Evolutionary conservation across 2,797 vertebrate genomes (phyloP), one percentile per base, ranked within the genome.

Genomic region (Garrulus glandarius): DNA sequence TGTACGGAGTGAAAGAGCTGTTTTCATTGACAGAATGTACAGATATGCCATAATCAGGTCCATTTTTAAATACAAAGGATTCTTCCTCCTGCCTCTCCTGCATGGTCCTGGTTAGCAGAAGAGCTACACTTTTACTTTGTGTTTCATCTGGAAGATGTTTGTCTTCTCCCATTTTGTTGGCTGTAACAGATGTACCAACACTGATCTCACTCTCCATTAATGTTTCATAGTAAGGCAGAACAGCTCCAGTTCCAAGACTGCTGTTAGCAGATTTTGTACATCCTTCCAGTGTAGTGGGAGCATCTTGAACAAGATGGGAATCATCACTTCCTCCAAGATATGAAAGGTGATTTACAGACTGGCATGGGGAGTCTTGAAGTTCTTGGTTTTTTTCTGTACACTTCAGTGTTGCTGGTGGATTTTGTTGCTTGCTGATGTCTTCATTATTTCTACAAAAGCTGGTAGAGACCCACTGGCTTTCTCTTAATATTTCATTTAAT

Each of bases 151-250:
- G 39, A 77, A 55, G 15, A 32, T 52, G 15, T 27, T 83, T 13
- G 8, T 84, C 59, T 78, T 64, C 47, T 84, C 20, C 67, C 8
- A 2, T 55, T 74, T 46, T 83, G n/a, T 72, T 80, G 46, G 9
- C 29, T 32, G 44, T 41, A 68, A 21, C 37, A 21, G 71, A 37
- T 4, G 6, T 11, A n/a, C 53, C 9, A 27, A 49, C 87, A 83
- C 79, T 43, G 15, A 52, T n/a, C 14, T 95, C 74, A 47, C 44
- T 57, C 44, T 96, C 94, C 79, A 84, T 52, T 59, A 95, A 87
- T 12, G 96, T 95, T 95, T 98, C 92, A 20, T 61, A 96, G 88
- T 95, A 96, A 78, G 96, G 95, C 88, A 97, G 75, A 79, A 76
- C 56, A 69, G 65, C 39, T 79, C 52, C 82, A 24, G 21, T 59